Conservation (phyloP, 2,888 invertebrate genomes). For the Acronicta leporina region DNA sequence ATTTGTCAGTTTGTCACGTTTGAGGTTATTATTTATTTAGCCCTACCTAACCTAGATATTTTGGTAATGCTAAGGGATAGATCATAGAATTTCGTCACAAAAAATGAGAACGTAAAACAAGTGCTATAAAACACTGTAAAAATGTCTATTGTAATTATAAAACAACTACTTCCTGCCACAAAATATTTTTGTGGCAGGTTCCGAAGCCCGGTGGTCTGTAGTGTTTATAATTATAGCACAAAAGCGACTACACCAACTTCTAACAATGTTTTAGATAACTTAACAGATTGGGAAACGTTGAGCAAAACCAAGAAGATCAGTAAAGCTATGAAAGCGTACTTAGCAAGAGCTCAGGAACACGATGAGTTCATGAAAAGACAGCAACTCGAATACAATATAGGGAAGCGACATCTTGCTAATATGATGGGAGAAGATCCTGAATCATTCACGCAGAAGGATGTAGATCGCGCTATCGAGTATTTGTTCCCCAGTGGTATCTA, state of each 20-base stretch:
- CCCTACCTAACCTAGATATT: no score
- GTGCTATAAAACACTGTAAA: constrained; percentile 31
- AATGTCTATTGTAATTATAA: constrained; percentile 71
- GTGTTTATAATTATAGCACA: constrained; percentile 66
- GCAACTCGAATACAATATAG: constrained; percentile 95
- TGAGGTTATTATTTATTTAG: no score
- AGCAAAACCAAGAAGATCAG: constrained; percentile 91
- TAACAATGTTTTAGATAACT: constrained; percentile 66
- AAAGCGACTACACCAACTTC: constrained; percentile 54
- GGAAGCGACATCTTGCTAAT: constrained; percentile 98
- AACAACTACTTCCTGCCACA: constrained; percentile 65
- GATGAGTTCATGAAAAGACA: constrained; percentile 95
- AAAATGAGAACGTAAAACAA: neutral
- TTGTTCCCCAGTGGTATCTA: constrained; percentile 98
- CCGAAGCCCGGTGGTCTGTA: constrained; percentile 58
- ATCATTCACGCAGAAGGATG: constrained; percentile 95
- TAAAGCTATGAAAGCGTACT: constrained; percentile 96
- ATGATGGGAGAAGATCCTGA: constrained; percentile 99
- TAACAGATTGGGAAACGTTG: constrained; percentile 82
- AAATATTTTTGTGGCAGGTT: constrained; percentile 57
- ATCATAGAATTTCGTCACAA: no score
- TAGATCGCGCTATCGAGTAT: constrained; percentile 96
- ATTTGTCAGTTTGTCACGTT: no score
- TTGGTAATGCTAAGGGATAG: no score
- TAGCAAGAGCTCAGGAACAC: constrained; percentile 94